Conservation (phyloP, 2,888 invertebrate species). For the Notodonta dromedarius region DNA sequence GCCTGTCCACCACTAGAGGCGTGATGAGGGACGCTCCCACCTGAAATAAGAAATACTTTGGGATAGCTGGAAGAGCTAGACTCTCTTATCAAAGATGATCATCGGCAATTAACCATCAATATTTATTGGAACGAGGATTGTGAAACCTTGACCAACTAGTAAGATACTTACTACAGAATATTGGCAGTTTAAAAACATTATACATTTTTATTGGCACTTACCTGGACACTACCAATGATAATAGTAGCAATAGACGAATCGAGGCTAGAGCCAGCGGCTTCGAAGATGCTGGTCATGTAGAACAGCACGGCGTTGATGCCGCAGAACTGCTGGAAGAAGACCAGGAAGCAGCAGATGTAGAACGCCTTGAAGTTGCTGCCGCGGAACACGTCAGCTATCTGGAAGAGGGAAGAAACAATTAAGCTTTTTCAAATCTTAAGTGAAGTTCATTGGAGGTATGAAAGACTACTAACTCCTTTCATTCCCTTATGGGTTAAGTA, state of each 20-base stretch:
- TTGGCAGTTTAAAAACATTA: no score
- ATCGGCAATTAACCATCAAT: no score
- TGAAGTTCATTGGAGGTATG: no score
- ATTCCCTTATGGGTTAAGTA: no score
- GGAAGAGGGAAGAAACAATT: constrained; percentile 7
- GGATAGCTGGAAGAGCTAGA: no score
- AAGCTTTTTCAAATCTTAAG: no score
- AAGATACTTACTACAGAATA: no score
- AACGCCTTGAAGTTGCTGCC: constrained; percentile 90
- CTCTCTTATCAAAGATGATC: no score
- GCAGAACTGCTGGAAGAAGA: constrained; percentile 92
- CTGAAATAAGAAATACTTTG: constrained; percentile 74
- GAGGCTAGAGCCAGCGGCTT: constrained; percentile 85
- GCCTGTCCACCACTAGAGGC: constrained; percentile 90
- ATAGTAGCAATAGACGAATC: constrained; percentile 88
- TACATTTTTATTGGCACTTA: constrained; percentile 20
- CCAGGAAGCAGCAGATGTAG: constrained; percentile 88
- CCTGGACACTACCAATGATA: constrained; percentile 89
- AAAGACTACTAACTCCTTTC: not conserved
- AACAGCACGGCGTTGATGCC: constrained; percentile 93
- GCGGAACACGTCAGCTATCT: constrained; percentile 83
- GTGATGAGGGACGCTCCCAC: constrained; percentile 88
- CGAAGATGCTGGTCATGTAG: constrained; percentile 90
- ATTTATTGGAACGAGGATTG: no score
- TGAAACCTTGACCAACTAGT: no score